phyloP scores from a whole-genome alignment of 2,113 vertebrate genomes.

The Microcebus griseorufus region DNA sequence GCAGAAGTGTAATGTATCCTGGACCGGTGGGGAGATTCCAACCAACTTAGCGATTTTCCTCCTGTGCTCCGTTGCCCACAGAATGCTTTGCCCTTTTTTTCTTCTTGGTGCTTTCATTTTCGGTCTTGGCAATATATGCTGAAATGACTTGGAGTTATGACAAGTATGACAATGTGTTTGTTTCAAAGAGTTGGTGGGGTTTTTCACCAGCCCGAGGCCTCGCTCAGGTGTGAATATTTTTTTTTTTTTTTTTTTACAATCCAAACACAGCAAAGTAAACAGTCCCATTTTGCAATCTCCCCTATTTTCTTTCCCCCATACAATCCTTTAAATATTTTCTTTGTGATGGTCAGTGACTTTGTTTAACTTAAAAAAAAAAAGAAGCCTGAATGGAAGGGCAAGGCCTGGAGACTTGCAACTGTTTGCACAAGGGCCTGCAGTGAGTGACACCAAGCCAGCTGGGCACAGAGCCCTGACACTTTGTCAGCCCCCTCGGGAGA shows the following conservation, averaged over 20 bases:
- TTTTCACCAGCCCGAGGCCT: slow-evolving; percentile 83
- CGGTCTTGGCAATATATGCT: slow-evolving; percentile 72
- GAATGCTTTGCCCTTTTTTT: slow-evolving; percentile 71
- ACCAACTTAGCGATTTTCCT: slow-evolving; percentile 26
- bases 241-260: slow-evolving; percentile 82
- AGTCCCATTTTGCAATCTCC: slow-evolving; percentile 66
- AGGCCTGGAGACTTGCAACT: slow-evolving; percentile 51
- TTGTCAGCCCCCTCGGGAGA: slow-evolving; percentile 81
- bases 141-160: slow-evolving; percentile 82
- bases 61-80: not conserved
- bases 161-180: slow-evolving; percentile 85
- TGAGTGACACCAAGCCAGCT: slow-evolving; percentile 84
- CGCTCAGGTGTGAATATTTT: slow-evolving; percentile 90
- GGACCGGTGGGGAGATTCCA: not conserved
- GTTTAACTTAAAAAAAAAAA: slow-evolving; percentile 59
- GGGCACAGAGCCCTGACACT: slow-evolving; percentile 83
- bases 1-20: not conserved
- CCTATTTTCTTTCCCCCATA: slow-evolving; percentile 27
- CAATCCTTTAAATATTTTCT: slow-evolving; percentile 69
- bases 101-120: slow-evolving; percentile 69
- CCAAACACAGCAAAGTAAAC: slow-evolving; percentile 80
- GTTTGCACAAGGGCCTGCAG: slow-evolving; percentile 85
- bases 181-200: slow-evolving; percentile 83
- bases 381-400: slow-evolving; percentile 57
- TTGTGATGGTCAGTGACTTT: slow-evolving; percentile 73